Conservation (phyloP, 2,113 vertebrate species). For the Gopherus evgoodei region DNA sequence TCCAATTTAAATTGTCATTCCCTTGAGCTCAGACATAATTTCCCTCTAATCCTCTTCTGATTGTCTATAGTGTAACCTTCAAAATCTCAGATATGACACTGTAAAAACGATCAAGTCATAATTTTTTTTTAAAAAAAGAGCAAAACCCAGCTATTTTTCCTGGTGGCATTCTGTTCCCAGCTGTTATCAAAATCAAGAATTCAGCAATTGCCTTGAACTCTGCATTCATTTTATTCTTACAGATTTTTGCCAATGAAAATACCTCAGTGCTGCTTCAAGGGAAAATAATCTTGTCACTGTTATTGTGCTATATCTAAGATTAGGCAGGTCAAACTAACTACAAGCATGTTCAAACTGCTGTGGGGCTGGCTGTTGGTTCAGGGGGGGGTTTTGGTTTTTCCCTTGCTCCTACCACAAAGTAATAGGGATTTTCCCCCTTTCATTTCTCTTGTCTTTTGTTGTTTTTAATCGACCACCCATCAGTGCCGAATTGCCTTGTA, state of each 20-base stretch:
- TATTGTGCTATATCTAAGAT: slow-evolving; percentile 59
- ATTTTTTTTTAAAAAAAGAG: slow-evolving; percentile 41
- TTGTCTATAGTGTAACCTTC: slow-evolving; percentile 61
- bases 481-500: slow-evolving; percentile 80
- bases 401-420: slow-evolving; percentile 44
- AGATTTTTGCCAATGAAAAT: slow-evolving; percentile 52
- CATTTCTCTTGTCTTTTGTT: slow-evolving; percentile 75
- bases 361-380: slow-evolving; percentile 46
- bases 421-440: slow-evolving; percentile 59
- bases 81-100: slow-evolving; percentile 45
- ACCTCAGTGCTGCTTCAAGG: slow-evolving; percentile 37
- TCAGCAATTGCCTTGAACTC: slow-evolving; percentile 58
- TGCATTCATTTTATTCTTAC: slow-evolving; percentile 47
- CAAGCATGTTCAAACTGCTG: slow-evolving; percentile 48
- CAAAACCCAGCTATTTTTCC: slow-evolving; percentile 50
- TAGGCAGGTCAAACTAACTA: slow-evolving; percentile 59
- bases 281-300: slow-evolving; percentile 59
- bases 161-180: slow-evolving; percentile 37
- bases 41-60: slow-evolving; percentile 66
- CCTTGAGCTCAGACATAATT: slow-evolving; percentile 70
- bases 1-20: slow-evolving; percentile 68
- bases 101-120: slow-evolving; percentile 44
- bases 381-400: slow-evolving; percentile 18
- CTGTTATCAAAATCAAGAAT: slow-evolving; percentile 52
- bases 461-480: slow-evolving; percentile 79